Evolutionary conservation across 1,140 invertebrate species (phyloP), one percentile per base, ranked within the genome.

Genomic region (Sycophila sp.): DNA sequence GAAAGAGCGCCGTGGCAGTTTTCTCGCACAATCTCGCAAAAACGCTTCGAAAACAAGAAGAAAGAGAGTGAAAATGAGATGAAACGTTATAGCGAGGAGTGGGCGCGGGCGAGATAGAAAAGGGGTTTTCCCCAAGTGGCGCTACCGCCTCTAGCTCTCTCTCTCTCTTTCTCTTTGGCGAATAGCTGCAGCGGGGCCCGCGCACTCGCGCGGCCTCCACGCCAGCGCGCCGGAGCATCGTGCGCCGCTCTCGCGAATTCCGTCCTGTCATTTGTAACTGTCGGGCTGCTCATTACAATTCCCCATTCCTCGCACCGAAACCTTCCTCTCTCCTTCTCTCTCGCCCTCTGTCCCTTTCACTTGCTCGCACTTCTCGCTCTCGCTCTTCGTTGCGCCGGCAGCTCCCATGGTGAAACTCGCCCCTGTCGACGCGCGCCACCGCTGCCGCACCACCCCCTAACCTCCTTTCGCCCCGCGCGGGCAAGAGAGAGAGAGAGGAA

Each of bases 221-320:
- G 77, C 78, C 15, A 7, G 1, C 11, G 24, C 26, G 36, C 58
- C 24, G 49, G 15, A 84, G 81, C 82, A 84, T 84, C 84, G 73
- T 79, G 81, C 81, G 78, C 64, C n/a, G 81, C 82, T 82, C 83
- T 83, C 83, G 84, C 83, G 84, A 86, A 86, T 86, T 86, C 83
- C 83, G 81, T 85, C 83, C 85, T 85, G 83, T 86, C 85, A 86
- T 86, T 86, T 86, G 85, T 86, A 86, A 86, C 85, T 86, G 85
- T 86, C 85, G 77, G 81, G 80, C 78, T 85, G 85, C 85, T 86
- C 85, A 85, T 86, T 86, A 86, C 85, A 86, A 85, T 85, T 86
- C 83, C 83, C 84, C 84, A 83, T 86, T 85, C 84, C 82, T 83
- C 78, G 78, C 67, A 72, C 75, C 71, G 59, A 75, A 80, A 78